These are phyloP conservation scores for Sphyrna mokarran DNA, from an alignment of 2,113 vertebrate species.

Conservation along the genomic window DNA sequence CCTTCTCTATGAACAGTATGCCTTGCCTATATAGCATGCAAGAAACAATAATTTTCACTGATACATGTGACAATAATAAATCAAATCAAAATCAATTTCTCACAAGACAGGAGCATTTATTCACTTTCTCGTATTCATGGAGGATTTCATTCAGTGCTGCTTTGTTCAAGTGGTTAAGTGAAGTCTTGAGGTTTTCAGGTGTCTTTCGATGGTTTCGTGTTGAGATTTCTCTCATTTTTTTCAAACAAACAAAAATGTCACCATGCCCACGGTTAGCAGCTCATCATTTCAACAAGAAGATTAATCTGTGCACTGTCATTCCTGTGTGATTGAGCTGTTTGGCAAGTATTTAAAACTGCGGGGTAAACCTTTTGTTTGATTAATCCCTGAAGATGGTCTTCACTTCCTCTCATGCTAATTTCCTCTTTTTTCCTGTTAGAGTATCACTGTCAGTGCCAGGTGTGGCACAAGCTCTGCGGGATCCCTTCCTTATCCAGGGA, in stretches of 20 bases:
- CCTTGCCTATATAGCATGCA: no score
- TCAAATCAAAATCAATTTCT: not conserved
- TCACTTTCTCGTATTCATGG: not conserved
- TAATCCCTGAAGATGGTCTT: not conserved
- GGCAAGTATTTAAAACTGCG: not conserved
- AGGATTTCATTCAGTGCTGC: not conserved
- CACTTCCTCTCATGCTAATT: not conserved
- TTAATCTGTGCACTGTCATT: not conserved
- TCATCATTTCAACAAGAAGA: not conserved
- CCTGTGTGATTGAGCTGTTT: not conserved
- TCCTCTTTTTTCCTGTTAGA: not conserved
- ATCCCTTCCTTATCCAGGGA: not conserved
- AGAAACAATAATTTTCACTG: no score
- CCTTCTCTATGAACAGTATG: no score
- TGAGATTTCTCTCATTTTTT: not conserved
- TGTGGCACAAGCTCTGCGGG: not conserved
- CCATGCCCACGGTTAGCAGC: not conserved
- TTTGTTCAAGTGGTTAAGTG: not conserved
- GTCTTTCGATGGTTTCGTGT: not conserved
- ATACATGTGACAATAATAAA: no score
- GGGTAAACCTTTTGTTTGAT: slow-evolving; percentile 2
- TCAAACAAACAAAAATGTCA: not conserved
- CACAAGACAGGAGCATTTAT: not conserved
- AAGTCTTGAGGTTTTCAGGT: not conserved
- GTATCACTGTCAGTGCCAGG: not conserved